Conservation (phyloP, 2,888 invertebrate species). For the Urechis unicinctus region DNA sequence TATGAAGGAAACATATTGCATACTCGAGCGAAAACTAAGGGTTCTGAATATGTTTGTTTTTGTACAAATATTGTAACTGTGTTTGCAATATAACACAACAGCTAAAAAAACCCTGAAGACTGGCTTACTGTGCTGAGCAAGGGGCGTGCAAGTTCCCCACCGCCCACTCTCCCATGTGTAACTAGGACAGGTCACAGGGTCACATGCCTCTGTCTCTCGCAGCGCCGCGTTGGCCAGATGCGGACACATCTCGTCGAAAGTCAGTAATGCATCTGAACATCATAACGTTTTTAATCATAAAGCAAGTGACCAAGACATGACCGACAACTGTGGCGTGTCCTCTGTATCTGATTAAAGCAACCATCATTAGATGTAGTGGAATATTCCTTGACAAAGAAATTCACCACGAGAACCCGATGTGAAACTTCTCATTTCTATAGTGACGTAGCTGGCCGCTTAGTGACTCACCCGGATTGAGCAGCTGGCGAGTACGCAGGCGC, state of each 20-base stretch:
- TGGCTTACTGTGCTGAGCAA: too few species aligned
- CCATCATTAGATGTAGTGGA: neutral
- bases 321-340: too few species aligned
- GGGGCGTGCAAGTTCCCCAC: neutral
- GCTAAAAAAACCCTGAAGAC: too few species aligned
- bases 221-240: neutral
- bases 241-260: neutral
- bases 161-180: neutral
- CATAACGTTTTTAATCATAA: neutral
- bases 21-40: too few species aligned
- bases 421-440: too few species aligned
- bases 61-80: too few species aligned
- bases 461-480: neutral
- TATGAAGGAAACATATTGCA: neutral
- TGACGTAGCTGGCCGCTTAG: too few species aligned
- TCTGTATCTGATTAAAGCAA: neutral
- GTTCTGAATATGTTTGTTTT: too few species aligned
- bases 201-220: neutral
- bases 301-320: too few species aligned
- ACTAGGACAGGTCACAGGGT: neutral
- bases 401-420: too few species aligned
- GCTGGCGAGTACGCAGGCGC: neutral
- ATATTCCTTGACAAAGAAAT: neutral
- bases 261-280: neutral
- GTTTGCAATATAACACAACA: too few species aligned